Evolutionary conservation across 2,113 vertebrate genomes (phyloP).

Genomic region (Butorides virescens): DNA sequence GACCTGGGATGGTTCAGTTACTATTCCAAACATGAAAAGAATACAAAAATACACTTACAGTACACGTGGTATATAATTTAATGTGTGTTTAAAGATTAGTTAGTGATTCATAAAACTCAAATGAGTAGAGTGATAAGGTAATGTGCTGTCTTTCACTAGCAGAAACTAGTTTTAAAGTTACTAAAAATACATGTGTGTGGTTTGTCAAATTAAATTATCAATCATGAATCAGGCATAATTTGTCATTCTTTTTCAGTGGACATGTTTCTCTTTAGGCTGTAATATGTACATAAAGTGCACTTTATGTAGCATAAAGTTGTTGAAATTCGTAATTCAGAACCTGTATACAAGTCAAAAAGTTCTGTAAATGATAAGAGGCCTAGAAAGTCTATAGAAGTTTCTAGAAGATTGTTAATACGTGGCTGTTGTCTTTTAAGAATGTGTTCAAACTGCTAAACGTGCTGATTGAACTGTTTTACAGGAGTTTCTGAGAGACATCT

Average conservation of each 20-base stretch:
- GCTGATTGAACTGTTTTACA: slow-evolving; percentile 49
- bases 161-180: neutral
- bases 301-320: neutral
- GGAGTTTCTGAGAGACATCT: slow-evolving; percentile 96
- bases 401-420: neutral
- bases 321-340: neutral
- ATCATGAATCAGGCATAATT: neutral
- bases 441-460: neutral
- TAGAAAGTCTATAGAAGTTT: neutral
- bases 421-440: neutral
- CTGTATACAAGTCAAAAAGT: neutral
- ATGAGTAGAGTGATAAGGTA: neutral
- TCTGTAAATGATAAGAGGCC: neutral
- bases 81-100: neutral
- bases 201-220: neutral
- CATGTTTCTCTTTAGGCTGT: neutral
- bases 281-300: neutral
- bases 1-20: neutral
- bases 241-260: neutral
- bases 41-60: neutral
- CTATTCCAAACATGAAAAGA: neutral
- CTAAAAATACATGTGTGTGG: neutral
- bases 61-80: neutral
- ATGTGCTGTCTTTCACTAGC: neutral
- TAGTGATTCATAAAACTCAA: neutral